Evolutionary conservation across 2,797 vertebrate genomes (phyloP).

Genomic region (Protosalanx chinensis): DNA sequence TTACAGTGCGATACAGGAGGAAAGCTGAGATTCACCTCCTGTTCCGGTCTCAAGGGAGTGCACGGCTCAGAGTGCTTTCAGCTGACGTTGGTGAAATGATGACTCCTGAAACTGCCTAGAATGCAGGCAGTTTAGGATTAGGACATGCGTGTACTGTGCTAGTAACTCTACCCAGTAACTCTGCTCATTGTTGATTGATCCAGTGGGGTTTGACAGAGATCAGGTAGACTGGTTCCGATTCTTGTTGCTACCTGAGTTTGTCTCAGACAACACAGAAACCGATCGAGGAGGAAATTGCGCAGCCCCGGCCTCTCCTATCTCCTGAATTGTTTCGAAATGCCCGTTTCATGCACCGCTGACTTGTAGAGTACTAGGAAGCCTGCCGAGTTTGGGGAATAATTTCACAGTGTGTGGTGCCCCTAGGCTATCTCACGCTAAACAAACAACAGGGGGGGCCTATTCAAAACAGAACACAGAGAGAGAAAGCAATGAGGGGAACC

Average conservation of each 20-base stretch:
- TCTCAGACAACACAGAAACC: not conserved
- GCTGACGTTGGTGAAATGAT: not conserved
- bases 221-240: not conserved
- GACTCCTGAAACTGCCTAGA: not conserved
- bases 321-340: conserved; percentile 9
- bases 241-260: not conserved
- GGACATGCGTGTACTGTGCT: too few species aligned
- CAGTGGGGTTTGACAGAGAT: not conserved
- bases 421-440: conserved; percentile 24
- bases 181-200: not conserved
- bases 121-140: not conserved
- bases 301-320: conserved; percentile 15
- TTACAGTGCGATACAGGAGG: too few species aligned
- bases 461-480: conserved; percentile 32
- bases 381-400: conserved; percentile 36
- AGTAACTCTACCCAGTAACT: not conserved
- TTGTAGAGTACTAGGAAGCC: conserved; percentile 23
- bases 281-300: not conserved
- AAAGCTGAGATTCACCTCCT: too few species aligned
- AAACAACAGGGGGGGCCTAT: conserved; percentile 35
- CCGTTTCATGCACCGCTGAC: conserved; percentile 19
- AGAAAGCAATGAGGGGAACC: conserved; percentile 21
- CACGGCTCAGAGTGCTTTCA: not conserved
- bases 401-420: conserved; percentile 28
- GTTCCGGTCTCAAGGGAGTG: too few species aligned